Percentiles rank a stretch among this genome's conserved stretches.
These are phyloP conservation scores for Eucera pruinosa DNA, from an alignment of 2,888 invertebrate genomes.

Conservation along the genomic window DNA sequence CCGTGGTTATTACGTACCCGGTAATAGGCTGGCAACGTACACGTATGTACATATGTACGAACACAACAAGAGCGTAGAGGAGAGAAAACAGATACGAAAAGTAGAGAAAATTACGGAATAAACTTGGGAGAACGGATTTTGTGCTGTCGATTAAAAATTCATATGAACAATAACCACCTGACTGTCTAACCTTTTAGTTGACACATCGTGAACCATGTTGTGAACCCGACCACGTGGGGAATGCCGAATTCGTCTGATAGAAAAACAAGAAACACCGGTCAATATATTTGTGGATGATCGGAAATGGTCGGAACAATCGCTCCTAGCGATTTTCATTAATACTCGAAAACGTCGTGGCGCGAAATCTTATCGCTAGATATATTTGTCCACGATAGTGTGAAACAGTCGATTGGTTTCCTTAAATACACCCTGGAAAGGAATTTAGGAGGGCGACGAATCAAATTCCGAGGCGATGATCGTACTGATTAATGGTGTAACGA, in stretches of 20 bases:
- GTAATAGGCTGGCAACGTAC: too few relatives aligned
- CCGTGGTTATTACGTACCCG: too few relatives aligned
- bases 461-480: not conserved
- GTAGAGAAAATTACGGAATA: conserved; percentile 7
- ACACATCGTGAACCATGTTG: conserved; percentile 86
- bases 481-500: not conserved
- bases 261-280: conserved; percentile 59
- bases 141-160: conserved; percentile 53
- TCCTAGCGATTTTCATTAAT: too few relatives aligned
- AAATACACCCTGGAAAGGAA: not conserved
- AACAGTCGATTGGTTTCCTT: too few relatives aligned
- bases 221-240: conserved; percentile 85
- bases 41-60: not conserved
- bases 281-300: conserved; percentile 10
- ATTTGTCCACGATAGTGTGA: too few relatives aligned
- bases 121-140: conserved; percentile 11
- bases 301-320: too few relatives aligned
- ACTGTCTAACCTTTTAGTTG: conserved; percentile 85
- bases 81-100: conserved; percentile 1
- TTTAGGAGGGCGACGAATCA: not conserved
- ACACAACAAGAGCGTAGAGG: conserved; percentile 2
- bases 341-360: too few relatives aligned
- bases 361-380: too few relatives aligned
- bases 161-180: conserved; percentile 50
- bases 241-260: conserved; percentile 81